Base-by-base conservation (phyloP, 2,113 vertebrate species). In the Mormyrus iriodes region DNA sequence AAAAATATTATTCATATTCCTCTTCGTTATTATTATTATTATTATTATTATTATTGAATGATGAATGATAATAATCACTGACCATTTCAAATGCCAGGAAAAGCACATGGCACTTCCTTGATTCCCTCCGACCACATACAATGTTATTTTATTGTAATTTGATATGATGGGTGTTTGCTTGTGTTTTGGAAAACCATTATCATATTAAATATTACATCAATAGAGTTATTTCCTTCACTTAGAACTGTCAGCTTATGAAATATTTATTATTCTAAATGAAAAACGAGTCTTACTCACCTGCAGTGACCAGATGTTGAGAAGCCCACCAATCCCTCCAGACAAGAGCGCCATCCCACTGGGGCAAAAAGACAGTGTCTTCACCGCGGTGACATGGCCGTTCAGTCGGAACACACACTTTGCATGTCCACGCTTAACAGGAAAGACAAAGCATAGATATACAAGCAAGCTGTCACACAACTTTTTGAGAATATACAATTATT, bases 221-320 rank as follows among this genome's bases (percentile, higher is more conserved):
- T 15, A 79, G 73, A 42, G 39, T 79, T 17, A 79, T 17, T 79
- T 42, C 35, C 35, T 39, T 76, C 69, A 76, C 4, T 39, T 76
- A 17, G 73, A 42, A 42, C 35, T 8, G 31, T 42, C 73, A 79
- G 35, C 17, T 79, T 79, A 8, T 13, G 61, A 69, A 69, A 69
- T 12, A 27, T 19, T 24, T 53, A 53, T 61, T 61, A 8, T 61
- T 61, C 13, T 4, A 79, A 19, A 19, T 79, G 31, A 79, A 79
- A 15, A 42, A 79, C 10, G 4, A 35, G 21, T 35, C 31, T 76
- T 19, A 76, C 92, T 92, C 53, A 96, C 96, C 93, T 94, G 94
- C 73, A 97, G 92, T 89, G 96, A 97, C 96, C 96, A 97, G 93
- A 97, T 93, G 92, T 97, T 97, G 55, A 97, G 95, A 85, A 96